Percentiles rank a stretch among this genome's conserved stretches.
Conservation (phyloP, 2,113 vertebrate genomes). For the Pyrgilauda ruficollis region DNA sequence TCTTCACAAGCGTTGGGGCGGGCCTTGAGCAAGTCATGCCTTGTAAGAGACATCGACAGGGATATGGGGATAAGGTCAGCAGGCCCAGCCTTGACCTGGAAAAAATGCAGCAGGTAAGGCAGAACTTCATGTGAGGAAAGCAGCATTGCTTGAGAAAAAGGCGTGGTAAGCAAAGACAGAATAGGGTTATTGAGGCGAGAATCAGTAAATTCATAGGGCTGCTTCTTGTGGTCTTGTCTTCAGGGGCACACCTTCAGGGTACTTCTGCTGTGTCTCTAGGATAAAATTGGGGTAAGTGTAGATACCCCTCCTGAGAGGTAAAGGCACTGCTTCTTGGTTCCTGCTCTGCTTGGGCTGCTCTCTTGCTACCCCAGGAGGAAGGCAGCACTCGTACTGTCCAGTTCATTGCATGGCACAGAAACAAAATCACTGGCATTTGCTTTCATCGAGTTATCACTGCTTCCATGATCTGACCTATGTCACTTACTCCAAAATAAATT, state of each 20-base stretch:
- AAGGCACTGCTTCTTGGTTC: background rate
- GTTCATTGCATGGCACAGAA: background rate
- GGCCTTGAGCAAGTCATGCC: slow-evolving; percentile 86
- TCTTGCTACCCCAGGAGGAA: background rate
- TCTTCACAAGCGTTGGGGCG: slow-evolving; percentile 66
- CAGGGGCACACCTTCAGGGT: background rate
- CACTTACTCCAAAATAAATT: background rate
- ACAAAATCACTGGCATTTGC: background rate
- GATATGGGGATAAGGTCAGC: slow-evolving; percentile 75
- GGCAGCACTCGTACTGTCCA: background rate
- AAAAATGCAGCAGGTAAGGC: slow-evolving; percentile 92
- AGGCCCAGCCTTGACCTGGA: slow-evolving; percentile 90
- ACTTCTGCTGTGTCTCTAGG: background rate
- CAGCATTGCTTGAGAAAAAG: background rate
- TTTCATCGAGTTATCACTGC: background rate
- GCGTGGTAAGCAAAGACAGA: background rate
- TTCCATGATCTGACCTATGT: background rate
- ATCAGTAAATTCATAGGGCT: background rate
- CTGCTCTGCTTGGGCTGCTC: background rate
- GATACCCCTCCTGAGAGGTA: background rate
- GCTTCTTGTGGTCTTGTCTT: background rate
- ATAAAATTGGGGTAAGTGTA: background rate
- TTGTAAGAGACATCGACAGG: slow-evolving; percentile 83
- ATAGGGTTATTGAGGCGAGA: background rate
- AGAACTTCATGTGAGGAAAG: background rate